phyloP scores from a whole-genome alignment of 2,888 invertebrate species.

The Drosophila neutralis region DNA sequence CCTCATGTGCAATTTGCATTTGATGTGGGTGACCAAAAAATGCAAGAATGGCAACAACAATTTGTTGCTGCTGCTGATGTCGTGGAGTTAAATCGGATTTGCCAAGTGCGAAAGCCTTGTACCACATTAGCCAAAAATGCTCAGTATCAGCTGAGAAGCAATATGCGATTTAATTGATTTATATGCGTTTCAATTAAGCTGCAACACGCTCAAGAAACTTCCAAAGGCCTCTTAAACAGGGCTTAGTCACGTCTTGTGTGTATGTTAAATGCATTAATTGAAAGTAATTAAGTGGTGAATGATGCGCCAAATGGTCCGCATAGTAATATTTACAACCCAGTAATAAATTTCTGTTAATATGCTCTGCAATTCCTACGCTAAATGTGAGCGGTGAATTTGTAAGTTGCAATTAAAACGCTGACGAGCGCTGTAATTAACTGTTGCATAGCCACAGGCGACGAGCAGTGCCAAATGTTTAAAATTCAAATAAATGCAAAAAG shows the following conservation, averaged over 20 bases:
- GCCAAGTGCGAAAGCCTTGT: neutral
- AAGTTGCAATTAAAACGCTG: neutral
- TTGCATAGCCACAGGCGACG: conserved; percentile 3
- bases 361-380: neutral
- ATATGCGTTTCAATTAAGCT: conserved; percentile 63
- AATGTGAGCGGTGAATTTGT: neutral
- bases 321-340: conserved; percentile 8
- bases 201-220: conserved; percentile 18
- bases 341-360: neutral
- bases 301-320: conserved; percentile 2
- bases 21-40: conserved; percentile 8
- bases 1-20: conserved; percentile 26
- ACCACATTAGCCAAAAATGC: conserved; percentile 24
- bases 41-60: neutral
- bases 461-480: neutral
- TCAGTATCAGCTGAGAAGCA: conserved; percentile 36
- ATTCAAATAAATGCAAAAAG: neutral
- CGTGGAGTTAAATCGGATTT: neutral
- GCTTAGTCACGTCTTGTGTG: conserved; percentile 1
- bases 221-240: neutral
- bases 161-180: conserved; percentile 67
- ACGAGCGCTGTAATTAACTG: neutral
- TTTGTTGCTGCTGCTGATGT: neutral
- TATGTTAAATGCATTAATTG: conserved; percentile 56
- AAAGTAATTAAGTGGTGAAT: conserved; percentile 57